Percentiles rank a stretch among this genome's conserved stretches.
phyloP scores from a whole-genome alignment of 2,888 invertebrate genomes.

The Agrochola litura region DNA sequence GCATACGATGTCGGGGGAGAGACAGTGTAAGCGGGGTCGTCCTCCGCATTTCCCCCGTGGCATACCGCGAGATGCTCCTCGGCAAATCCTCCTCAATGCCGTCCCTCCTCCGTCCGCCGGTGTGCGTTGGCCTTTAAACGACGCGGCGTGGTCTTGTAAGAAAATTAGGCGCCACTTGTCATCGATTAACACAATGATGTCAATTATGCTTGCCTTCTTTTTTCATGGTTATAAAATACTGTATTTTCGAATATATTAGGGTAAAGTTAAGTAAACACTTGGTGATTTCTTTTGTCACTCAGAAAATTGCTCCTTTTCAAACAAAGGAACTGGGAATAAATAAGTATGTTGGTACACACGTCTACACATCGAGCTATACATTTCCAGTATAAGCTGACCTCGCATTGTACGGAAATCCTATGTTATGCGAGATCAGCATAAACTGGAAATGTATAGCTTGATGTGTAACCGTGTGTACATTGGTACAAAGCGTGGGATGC shows the following conservation, averaged over 20 bases:
- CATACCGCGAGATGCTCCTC: neutral
- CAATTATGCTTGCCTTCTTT: neutral
- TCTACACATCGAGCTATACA: too few relatives aligned
- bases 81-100: neutral
- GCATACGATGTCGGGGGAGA: neutral
- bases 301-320: neutral
- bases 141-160: neutral
- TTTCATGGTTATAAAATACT: neutral
- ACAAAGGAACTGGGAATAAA: neutral
- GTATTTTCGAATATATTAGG: neutral
- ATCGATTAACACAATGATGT: neutral
- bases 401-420: too few relatives aligned
- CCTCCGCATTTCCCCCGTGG: neutral
- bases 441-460: too few relatives aligned
- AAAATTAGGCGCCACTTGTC: neutral
- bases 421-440: too few relatives aligned
- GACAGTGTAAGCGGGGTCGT: neutral
- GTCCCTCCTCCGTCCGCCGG: neutral
- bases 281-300: neutral
- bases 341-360: neutral
- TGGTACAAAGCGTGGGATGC: neutral
- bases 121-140: neutral
- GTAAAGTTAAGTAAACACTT: neutral
- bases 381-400: too few relatives aligned
- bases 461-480: neutral